Conservation (phyloP, 2,888 invertebrate genomes). For the Atrina japonica region DNA sequence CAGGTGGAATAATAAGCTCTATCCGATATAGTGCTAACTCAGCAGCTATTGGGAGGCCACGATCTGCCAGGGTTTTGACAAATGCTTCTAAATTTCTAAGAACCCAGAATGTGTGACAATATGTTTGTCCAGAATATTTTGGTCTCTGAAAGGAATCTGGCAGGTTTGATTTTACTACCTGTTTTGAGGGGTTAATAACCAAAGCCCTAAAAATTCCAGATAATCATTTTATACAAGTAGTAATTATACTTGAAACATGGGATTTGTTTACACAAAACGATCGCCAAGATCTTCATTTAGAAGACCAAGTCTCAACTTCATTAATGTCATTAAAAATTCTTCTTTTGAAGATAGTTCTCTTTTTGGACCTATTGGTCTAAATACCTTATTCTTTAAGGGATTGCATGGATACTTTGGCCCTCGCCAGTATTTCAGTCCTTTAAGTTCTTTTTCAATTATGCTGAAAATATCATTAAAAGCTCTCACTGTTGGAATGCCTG, state of each 20-base stretch:
- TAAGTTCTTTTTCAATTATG: neutral
- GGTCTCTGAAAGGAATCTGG: conserved; percentile 35
- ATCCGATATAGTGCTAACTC: conserved; percentile 17
- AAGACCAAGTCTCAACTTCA: conserved; percentile 19
- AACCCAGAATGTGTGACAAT: conserved; percentile 13
- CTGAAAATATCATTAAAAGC: conserved; percentile 17
- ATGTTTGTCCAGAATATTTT: conserved; percentile 10
- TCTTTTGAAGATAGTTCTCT: conserved; percentile 4
- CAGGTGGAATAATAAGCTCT: conserved; percentile 24
- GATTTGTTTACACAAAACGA: conserved; percentile 7
- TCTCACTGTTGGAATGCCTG: conserved; percentile 17
- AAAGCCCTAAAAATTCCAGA: neutral
- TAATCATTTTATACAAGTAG: conserved; percentile 17
- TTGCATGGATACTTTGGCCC: conserved; percentile 7
- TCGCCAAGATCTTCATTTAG: conserved; percentile 16
- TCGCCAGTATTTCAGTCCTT: conserved; percentile 19
- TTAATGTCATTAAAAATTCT: conserved; percentile 16
- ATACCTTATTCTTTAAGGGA: conserved; percentile 9
- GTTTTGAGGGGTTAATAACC: conserved; percentile 4
- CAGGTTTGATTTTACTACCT: conserved; percentile 10
- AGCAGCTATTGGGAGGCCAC: conserved; percentile 13
- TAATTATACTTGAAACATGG: conserved; percentile 16
- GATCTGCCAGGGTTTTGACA: conserved; percentile 24
- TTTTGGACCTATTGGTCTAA: neutral
- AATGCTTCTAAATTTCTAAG: conserved; percentile 4